Conservation (phyloP, 2,888 invertebrate genomes). For the Watsonalla binaria region DNA sequence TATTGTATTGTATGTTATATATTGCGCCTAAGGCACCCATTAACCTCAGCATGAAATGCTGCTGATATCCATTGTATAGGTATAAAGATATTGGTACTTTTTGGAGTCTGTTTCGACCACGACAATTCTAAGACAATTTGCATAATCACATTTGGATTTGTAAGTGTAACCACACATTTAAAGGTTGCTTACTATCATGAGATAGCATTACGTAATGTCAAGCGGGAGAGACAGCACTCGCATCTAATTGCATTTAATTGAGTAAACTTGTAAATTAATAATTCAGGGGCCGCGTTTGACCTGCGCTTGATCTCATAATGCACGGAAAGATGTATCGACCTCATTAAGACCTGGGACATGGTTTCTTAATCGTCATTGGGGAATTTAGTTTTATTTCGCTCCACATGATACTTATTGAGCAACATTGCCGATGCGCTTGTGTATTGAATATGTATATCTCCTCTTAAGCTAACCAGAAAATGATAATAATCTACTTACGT, state of each 20-base stretch:
- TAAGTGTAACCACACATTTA: too few relatives aligned
- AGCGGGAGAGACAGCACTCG: conserved; percentile 29
- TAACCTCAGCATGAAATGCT: too few relatives aligned
- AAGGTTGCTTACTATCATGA: conserved; percentile 1
- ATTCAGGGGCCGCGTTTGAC: conserved; percentile 60
- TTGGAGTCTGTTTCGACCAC: too few relatives aligned
- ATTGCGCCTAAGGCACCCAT: too few relatives aligned
- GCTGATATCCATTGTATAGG: too few relatives aligned
- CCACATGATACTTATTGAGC: conserved; percentile 11
- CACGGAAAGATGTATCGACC: conserved; percentile 60
- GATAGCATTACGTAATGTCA: conserved; percentile 25
- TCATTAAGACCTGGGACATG: conserved; percentile 61
- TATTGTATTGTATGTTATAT: too few relatives aligned
- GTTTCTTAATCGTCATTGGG: conserved; percentile 62
- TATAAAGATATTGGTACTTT: too few relatives aligned
- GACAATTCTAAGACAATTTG: too few relatives aligned
- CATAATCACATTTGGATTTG: too few relatives aligned
- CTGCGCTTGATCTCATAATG: conserved; percentile 66
- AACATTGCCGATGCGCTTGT: not conserved
- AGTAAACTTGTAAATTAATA: conserved; percentile 69
- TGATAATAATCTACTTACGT: not conserved
- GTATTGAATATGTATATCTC: not conserved
- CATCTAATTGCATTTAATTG: conserved; percentile 62
- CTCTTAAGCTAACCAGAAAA: not conserved
- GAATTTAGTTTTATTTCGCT: conserved; percentile 52